phyloP scores from a whole-genome alignment of 2,797 vertebrate species.

The Semotilus atromaculatus region DNA sequence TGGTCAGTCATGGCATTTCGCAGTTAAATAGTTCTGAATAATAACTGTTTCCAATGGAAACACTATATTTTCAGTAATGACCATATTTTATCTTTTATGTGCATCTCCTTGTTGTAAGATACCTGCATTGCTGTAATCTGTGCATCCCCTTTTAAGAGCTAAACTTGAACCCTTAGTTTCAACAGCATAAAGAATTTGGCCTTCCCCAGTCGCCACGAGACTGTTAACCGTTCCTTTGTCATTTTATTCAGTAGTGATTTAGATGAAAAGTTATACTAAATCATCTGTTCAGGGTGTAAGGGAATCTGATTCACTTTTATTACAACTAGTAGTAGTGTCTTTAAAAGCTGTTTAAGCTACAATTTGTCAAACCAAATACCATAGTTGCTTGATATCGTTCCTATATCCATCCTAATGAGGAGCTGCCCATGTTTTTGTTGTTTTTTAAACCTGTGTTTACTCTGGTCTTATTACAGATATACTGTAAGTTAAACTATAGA shows the following conservation, averaged over 20 bases:
- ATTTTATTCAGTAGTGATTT: slow-evolving; percentile 60
- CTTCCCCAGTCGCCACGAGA: neutral
- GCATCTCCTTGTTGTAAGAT: neutral
- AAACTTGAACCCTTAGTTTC: neutral
- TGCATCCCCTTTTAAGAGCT: neutral
- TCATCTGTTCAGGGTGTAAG: neutral
- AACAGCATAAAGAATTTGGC: neutral
- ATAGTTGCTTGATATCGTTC: neutral
- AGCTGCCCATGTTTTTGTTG: neutral
- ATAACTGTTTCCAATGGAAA: neutral
- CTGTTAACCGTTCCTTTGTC: neutral
- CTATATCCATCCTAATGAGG: neutral
- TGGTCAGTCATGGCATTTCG: neutral
- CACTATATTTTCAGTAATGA: neutral
- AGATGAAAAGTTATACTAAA: slow-evolving; percentile 57
- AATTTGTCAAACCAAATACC: neutral
- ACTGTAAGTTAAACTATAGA: neutral
- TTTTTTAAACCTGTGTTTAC: neutral
- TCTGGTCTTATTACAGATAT: neutral
- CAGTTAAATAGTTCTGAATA: neutral
- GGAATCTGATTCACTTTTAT: neutral
- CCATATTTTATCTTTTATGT: neutral
- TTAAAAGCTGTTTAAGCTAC: neutral
- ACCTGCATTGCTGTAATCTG: neutral
- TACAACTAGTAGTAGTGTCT: neutral